These are phyloP conservation scores for Grammomys surdaster DNA, from an alignment of 2,113 vertebrate genomes.

Conservation along the genomic window DNA sequence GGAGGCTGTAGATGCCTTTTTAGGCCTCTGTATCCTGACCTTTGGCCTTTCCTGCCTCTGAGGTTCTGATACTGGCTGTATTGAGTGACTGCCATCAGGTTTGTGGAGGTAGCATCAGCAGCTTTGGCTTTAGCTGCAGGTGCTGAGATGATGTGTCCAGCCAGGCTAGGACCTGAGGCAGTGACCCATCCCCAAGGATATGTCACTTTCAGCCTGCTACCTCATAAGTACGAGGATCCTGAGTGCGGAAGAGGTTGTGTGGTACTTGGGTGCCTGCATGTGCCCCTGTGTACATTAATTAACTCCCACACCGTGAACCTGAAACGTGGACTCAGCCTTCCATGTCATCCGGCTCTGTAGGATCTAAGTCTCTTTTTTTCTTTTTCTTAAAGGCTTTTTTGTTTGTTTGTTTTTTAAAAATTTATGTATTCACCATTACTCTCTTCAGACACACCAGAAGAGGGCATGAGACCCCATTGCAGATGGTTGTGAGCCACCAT, in stretches of 20 bases:
- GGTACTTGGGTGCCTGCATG: fast-evolving
- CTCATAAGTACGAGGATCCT: not conserved
- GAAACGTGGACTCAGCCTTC: not conserved
- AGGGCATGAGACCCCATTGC: too few relatives aligned
- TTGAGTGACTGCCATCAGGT: not conserved
- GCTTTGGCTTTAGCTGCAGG: not conserved
- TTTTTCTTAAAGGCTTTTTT: too few relatives aligned
- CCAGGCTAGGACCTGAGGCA: not conserved
- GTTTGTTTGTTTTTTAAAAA: too few relatives aligned
- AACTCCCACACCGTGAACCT: fast-evolving
- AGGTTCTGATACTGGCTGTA: not conserved
- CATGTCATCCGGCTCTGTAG: not conserved
- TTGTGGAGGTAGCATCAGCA: not conserved
- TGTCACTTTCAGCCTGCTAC: not conserved
- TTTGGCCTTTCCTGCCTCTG: not conserved
- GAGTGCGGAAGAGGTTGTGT: not conserved
- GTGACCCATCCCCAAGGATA: not conserved
- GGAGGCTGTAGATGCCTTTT: not conserved
- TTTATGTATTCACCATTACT: too few relatives aligned
- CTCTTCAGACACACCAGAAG: too few relatives aligned
- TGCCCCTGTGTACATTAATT: not conserved
- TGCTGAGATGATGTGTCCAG: not conserved
- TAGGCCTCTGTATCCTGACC: not conserved
- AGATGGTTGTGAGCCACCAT: too few relatives aligned
- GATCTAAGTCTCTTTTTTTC: too few relatives aligned